Evolutionary conservation across 2,113 vertebrate genomes (phyloP).

Genomic region (Mobula hypostoma): DNA sequence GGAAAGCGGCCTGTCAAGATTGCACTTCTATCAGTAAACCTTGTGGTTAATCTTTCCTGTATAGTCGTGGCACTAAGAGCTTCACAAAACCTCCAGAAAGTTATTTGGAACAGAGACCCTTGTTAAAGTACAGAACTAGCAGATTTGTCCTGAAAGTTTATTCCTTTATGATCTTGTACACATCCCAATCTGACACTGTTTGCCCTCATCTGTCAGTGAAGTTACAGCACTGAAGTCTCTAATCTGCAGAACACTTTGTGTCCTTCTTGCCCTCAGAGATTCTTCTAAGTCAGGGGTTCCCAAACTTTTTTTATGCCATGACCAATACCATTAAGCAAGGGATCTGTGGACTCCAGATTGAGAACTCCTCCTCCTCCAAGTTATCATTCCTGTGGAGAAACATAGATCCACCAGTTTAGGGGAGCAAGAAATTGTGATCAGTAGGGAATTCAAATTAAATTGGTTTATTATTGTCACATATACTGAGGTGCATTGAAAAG

Average conservation of each 20-base stretch:
- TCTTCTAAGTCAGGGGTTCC: too few species aligned
- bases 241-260: neutral
- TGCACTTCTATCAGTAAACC: neutral
- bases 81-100: neutral
- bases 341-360: too few species aligned
- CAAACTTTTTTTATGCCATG: too few species aligned
- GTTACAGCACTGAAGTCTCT: neutral
- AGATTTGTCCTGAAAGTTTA: neutral
- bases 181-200: neutral
- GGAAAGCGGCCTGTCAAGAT: neutral
- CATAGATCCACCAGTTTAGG: neutral
- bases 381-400: neutral
- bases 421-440: neutral
- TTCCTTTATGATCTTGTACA: neutral
- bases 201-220: neutral
- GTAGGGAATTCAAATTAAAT: too few species aligned
- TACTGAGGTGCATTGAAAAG: neutral
- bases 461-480: too few species aligned
- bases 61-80: too few species aligned
- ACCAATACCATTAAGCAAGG: too few species aligned
- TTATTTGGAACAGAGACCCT: neutral
- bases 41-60: neutral
- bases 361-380: neutral
- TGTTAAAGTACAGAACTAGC: neutral
- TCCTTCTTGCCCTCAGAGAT: neutral